Percentiles rank a stretch among this genome's conserved stretches.
Evolutionary conservation across 1,140 invertebrate species (phyloP).

Genomic region (Vanessa tameamea): DNA sequence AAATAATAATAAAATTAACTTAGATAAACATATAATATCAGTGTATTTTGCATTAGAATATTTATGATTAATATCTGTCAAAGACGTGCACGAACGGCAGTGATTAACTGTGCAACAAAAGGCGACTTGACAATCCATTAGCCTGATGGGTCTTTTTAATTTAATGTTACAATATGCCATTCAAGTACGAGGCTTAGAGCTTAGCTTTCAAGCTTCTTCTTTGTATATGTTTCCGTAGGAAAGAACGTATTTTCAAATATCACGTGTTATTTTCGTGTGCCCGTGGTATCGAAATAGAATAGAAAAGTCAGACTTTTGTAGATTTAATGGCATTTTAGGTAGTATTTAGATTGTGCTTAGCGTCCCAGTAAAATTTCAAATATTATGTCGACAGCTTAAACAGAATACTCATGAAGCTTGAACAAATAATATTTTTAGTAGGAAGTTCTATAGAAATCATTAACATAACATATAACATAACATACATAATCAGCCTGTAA

Average conservation of each 20-base stretch:
- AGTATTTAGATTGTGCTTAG: too few relatives aligned
- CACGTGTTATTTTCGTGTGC: background rate
- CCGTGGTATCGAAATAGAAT: too few relatives aligned
- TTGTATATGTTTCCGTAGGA: background rate
- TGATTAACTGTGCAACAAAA: conserved; percentile 30
- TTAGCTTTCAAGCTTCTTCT: background rate
- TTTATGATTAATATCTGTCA: conserved; percentile 28
- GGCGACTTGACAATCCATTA: conserved; percentile 32
- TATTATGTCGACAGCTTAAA: too few relatives aligned
- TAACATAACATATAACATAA: too few relatives aligned
- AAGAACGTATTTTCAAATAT: background rate
- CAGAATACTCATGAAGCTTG: too few relatives aligned
- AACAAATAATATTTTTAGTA: too few relatives aligned
- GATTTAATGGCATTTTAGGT: too few relatives aligned
- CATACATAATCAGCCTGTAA: too few relatives aligned
- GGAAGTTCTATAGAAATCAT: too few relatives aligned
- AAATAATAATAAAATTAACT: background rate
- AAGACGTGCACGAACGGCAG: conserved; percentile 9
- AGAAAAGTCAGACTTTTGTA: too few relatives aligned
- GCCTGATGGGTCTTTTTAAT: conserved; percentile 31
- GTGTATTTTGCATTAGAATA: background rate
- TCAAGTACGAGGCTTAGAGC: background rate
- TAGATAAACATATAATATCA: background rate
- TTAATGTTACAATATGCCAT: conserved; percentile 18
- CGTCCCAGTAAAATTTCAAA: too few relatives aligned